Conservation (phyloP, 1,140 invertebrate species). For the Amphibalanus amphitrite region DNA sequence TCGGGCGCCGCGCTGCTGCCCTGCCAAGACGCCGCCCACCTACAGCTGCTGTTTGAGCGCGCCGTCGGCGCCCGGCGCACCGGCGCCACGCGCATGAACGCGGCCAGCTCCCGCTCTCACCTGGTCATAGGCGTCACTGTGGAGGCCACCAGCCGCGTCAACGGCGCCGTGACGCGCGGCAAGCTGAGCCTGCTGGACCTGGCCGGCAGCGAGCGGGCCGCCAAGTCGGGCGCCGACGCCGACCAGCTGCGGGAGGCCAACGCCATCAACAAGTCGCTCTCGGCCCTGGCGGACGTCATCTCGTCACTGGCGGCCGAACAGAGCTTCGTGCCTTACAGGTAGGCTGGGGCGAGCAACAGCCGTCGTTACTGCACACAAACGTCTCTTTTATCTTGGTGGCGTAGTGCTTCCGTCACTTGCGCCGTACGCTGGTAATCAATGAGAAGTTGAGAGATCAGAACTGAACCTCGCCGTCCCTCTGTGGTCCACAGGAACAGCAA, state of each 20-base stretch:
- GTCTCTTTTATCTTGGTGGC: too few species aligned
- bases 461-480: too few species aligned
- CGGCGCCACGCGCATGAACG: conserved; percentile 35
- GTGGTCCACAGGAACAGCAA: conserved; percentile 37
- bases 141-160: conserved; percentile 29
- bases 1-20: conserved; percentile 26
- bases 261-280: conserved; percentile 27
- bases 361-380: too few species aligned
- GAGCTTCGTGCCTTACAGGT: conserved; percentile 23
- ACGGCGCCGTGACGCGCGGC: conserved; percentile 31
- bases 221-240: conserved; percentile 37
- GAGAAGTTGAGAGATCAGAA: too few species aligned
- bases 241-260: conserved; percentile 36
- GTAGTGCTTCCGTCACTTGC: too few species aligned
- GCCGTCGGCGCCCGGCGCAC: conserved; percentile 29
- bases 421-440: too few species aligned
- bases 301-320: conserved; percentile 25
- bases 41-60: conserved; percentile 29
- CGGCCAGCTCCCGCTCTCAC: conserved; percentile 36
- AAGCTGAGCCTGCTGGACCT: conserved; percentile 42
- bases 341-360: too few species aligned
- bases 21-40: conserved; percentile 25
- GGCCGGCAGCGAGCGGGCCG: conserved; percentile 43
- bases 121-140: conserved; percentile 33
- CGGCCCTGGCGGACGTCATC: conserved; percentile 27